Evolutionary conservation across 2,113 vertebrate genomes (phyloP).

Genomic region (Pyrgilauda ruficollis): DNA sequence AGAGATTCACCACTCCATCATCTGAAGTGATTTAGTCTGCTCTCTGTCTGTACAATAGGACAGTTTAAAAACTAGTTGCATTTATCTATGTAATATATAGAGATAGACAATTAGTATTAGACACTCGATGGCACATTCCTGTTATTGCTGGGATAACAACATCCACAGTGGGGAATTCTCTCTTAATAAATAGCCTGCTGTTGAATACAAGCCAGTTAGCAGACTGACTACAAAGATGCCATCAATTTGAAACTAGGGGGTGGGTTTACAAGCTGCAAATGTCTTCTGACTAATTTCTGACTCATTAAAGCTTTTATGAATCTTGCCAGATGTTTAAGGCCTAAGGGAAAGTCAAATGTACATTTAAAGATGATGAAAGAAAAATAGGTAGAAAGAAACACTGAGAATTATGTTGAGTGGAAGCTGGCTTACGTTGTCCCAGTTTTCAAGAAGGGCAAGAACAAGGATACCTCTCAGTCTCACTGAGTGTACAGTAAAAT

Average conservation of each 20-base stretch:
- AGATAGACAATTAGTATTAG: not conserved
- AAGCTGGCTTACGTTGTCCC: not conserved
- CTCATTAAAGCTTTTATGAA: conserved; percentile 57
- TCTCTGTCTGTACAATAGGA: not conserved
- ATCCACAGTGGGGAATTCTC: conserved; percentile 14
- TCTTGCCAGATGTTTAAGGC: conserved; percentile 52
- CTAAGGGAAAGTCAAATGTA: conserved; percentile 5
- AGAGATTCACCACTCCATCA: not conserved
- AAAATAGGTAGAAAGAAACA: not conserved
- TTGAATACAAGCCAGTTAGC: conserved; percentile 44
- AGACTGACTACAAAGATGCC: conserved; percentile 25
- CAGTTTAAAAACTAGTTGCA: not conserved
- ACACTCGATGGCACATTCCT: not conserved
- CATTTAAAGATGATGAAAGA: not conserved
- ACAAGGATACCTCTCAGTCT: not conserved
- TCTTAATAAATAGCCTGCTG: conserved; percentile 43
- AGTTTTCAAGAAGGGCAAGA: not conserved
- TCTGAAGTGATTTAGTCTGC: not conserved
- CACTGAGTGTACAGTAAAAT: not conserved
- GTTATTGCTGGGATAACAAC: not conserved
- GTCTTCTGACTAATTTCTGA: conserved; percentile 53
- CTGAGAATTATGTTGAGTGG: not conserved
- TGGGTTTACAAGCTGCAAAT: conserved; percentile 61
- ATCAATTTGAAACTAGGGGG: conserved; percentile 42
- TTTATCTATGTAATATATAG: not conserved